These are phyloP conservation scores for Eurystomus gularis DNA, from an alignment of 2,113 vertebrate genomes.

Conservation along the genomic window DNA sequence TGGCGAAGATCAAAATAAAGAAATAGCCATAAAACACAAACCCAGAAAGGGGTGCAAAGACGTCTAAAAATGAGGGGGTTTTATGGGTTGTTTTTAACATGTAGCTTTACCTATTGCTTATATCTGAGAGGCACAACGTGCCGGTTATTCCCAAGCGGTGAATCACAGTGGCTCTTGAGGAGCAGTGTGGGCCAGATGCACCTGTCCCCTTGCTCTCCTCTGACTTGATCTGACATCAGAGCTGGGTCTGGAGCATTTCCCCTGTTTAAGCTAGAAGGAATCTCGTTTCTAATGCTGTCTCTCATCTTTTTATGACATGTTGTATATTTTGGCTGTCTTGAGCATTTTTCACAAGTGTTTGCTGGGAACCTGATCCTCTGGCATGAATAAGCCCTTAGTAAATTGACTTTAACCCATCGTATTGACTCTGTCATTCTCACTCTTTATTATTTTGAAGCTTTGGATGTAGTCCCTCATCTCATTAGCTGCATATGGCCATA, in stretches of 20 bases:
- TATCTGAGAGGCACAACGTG: neutral
- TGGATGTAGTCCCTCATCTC: neutral
- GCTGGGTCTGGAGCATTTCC: neutral
- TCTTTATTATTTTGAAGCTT: neutral
- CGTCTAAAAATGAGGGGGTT: neutral
- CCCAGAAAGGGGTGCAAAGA: neutral
- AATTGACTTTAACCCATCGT: neutral
- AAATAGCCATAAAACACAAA: neutral
- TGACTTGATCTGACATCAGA: neutral
- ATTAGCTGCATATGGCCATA: neutral
- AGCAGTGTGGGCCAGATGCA: neutral
- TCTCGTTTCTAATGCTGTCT: neutral
- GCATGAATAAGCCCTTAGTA: neutral
- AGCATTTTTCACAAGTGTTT: neutral
- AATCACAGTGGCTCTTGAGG: neutral
- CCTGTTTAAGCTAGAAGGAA: neutral
- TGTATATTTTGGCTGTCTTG: neutral
- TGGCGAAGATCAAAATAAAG: neutral
- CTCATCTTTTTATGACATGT: neutral
- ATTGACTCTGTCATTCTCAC: neutral
- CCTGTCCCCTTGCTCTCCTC: neutral
- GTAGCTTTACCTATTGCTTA: neutral
- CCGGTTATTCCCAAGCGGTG: fast-evolving
- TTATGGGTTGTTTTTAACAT: neutral
- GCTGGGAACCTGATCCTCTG: neutral